Percentiles rank a stretch among this genome's conserved stretches.
These are phyloP conservation scores for Mus pahari DNA, from an alignment of 2,113 vertebrate species.

Conservation along the genomic window DNA sequence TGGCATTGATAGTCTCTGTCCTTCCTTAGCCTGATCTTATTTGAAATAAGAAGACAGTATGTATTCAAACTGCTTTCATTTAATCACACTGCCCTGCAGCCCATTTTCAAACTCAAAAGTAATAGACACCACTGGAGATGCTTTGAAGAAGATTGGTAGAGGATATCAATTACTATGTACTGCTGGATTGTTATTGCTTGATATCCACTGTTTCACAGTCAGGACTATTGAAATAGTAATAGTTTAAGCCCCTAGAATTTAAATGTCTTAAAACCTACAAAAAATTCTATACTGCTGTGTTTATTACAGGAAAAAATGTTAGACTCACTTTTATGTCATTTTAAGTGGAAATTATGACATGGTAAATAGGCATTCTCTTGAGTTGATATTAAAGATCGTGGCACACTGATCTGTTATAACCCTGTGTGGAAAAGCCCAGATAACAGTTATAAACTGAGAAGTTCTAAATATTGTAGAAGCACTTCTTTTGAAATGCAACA, in stretches of 20 bases:
- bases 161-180: conserved; percentile 35
- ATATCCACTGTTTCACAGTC: background rate
- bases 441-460: background rate
- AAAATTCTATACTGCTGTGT: background rate
- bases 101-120: conserved; percentile 16
- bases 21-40: background rate
- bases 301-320: background rate
- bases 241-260: background rate
- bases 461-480: background rate
- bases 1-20: background rate
- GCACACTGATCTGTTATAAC: background rate
- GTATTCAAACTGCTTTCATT: conserved; percentile 33
- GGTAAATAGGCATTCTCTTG: background rate
- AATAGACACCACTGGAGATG: background rate
- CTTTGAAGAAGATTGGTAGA: conserved; percentile 6
- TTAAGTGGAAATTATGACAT: background rate
- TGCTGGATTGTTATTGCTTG: conserved; percentile 20
- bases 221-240: conserved; percentile 59
- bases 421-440: rapidly evolving
- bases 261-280: background rate
- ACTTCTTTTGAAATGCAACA: background rate
- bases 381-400: background rate
- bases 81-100: background rate
- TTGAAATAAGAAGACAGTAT: conserved; percentile 31
- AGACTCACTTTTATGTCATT: background rate